A percentile compares a stretch with the other conserved stretches of the same genome.
Conservation (phyloP, 2,797 vertebrate genomes). For the Phrynocephalus guinanensis region DNA sequence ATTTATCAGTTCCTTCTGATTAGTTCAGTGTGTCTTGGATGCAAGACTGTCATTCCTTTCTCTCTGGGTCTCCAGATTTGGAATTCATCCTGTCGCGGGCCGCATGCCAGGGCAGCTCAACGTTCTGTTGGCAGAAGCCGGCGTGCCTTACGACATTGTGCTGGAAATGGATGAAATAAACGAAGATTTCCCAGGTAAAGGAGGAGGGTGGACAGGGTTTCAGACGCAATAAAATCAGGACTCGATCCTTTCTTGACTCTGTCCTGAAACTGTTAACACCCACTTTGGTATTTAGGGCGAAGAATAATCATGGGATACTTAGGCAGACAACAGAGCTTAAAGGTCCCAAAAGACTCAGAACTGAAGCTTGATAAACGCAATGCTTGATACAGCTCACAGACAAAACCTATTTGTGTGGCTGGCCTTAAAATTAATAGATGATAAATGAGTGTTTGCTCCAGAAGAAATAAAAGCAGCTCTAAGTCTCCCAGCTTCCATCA, state of each 20-base stretch:
- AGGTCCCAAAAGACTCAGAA: not conserved
- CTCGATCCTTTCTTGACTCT: not conserved
- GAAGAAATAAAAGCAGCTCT: not conserved
- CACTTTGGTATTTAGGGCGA: constrained; percentile 1
- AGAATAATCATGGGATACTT: not conserved
- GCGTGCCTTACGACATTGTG: constrained; percentile 85
- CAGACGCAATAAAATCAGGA: not conserved
- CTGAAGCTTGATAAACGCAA: not conserved
- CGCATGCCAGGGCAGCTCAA: constrained; percentile 87
- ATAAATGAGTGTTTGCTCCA: not conserved
- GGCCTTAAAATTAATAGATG: not conserved
- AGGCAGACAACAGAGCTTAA: not conserved
- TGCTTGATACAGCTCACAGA: not conserved
- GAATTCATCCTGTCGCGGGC: constrained; percentile 74
- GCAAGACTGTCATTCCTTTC: not conserved
- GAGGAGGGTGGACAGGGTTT: not conserved
- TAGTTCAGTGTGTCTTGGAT: constrained; percentile 32
- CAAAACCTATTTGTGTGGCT: not conserved
- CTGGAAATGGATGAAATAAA: constrained; percentile 90
- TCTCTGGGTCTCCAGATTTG: constrained; percentile 76
- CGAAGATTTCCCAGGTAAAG: constrained; percentile 84
- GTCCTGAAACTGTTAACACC: not conserved
- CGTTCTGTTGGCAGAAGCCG: constrained; percentile 84
- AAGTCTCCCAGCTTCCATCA: too few relatives aligned
- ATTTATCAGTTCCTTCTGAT: constrained; percentile 25